These are phyloP conservation scores for Leptodactylus fallax DNA, from an alignment of 2,797 vertebrate genomes.

Conservation along the genomic window DNA sequence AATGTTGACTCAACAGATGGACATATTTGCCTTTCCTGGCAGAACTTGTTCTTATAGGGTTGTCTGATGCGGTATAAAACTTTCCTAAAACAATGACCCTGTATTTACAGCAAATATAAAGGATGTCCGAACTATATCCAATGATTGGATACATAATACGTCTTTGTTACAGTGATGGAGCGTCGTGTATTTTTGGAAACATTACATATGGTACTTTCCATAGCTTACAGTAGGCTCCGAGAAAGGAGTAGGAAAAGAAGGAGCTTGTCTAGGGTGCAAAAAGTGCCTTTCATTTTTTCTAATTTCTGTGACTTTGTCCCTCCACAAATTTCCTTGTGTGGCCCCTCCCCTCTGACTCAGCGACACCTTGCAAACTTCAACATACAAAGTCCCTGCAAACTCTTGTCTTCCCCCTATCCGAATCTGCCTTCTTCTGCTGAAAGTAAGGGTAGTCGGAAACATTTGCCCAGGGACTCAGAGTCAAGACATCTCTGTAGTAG, in stretches of 20 bases:
- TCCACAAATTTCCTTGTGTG: no score
- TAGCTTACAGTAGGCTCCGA: background rate
- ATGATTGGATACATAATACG: background rate
- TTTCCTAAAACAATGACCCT: background rate
- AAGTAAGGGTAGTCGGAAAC: no score
- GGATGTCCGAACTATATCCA: background rate
- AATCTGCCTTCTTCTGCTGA: no score
- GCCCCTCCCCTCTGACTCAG: no score
- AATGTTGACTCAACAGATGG: slow-evolving; percentile 10
- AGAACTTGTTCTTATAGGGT: background rate
- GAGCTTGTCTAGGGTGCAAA: background rate
- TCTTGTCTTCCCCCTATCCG: no score
- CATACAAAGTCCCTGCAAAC: no score
- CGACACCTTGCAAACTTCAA: no score
- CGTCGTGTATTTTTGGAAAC: background rate
- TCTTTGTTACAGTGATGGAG: background rate
- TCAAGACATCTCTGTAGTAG: no score
- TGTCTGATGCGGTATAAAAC: background rate
- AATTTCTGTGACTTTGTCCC: no score
- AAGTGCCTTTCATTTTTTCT: background rate
- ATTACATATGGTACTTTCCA: background rate
- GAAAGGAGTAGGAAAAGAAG: background rate
- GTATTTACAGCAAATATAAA: slow-evolving; percentile 1
- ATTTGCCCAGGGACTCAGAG: no score
- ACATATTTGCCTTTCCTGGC: background rate